These are phyloP conservation scores for Rhingia campestris DNA, from an alignment of 2,888 invertebrate species.

Conservation along the genomic window DNA sequence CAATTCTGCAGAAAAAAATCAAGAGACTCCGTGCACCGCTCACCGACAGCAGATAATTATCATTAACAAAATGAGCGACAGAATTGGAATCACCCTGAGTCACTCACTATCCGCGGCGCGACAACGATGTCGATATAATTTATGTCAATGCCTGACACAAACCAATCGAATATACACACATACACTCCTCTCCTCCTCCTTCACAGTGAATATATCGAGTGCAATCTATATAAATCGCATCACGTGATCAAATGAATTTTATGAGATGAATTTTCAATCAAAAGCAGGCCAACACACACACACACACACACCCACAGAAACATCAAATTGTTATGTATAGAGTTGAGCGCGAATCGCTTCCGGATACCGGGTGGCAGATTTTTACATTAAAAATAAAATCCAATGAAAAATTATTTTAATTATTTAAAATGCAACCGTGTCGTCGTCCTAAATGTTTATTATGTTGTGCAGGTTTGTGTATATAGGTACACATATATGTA, in stretches of 20 bases:
- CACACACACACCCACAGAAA: slow-evolving; percentile 1
- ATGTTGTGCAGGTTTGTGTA: slow-evolving; percentile 6
- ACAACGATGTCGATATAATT: slow-evolving; percentile 68
- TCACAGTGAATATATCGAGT: not conserved
- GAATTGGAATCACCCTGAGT: slow-evolving; percentile 62
- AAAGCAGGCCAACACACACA: slow-evolving; percentile 54
- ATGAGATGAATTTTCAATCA: slow-evolving; percentile 75
- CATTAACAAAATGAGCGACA: slow-evolving; percentile 68
- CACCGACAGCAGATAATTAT: slow-evolving; percentile 54
- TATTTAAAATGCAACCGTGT: slow-evolving; percentile 72
- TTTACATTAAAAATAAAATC: slow-evolving; percentile 71
- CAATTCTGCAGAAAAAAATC: slow-evolving; percentile 23
- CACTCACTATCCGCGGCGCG: slow-evolving; percentile 25
- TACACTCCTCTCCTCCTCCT: not conserved
- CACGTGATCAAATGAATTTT: slow-evolving; percentile 73
- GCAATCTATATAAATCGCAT: slow-evolving; percentile 64
- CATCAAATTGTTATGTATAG: not conserved
- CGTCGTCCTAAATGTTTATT: slow-evolving; percentile 71
- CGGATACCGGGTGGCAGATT: not conserved
- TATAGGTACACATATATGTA: not conserved
- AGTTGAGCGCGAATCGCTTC: not conserved
- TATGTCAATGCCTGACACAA: slow-evolving; percentile 68
- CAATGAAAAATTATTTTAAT: slow-evolving; percentile 75
- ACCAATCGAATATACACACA: slow-evolving; percentile 48
- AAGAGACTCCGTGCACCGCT: slow-evolving; percentile 3